Evolutionary conservation across 2,113 vertebrate species (phyloP), one percentile per base, ranked within the genome.

Genomic region (Callipepla squamata): DNA sequence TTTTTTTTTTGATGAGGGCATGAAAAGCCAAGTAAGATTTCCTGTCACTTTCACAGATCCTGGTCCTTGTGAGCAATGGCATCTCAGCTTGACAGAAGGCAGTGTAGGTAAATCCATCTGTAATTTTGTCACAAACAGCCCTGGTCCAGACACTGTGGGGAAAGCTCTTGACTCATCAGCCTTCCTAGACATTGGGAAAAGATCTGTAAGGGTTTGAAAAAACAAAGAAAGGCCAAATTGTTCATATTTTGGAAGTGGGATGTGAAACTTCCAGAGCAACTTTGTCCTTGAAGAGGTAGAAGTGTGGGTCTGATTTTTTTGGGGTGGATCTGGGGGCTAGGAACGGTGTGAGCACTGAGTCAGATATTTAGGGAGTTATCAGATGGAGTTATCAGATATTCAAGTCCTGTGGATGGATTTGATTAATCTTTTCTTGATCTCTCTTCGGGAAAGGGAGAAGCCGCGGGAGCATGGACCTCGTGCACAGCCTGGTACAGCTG

Each of bases 161-260:
- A 86, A 90, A 66, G 8, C 45, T 76, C 9, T n/a, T 87, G 90
- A 91, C 59, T 95, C 92, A 95, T 79, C 76, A 76, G 2, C 81
- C 63, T 87, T 76, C 90, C 59, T 79, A 93, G 90, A 85, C 81
- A 15, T 62, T 48, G 40, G 81, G 67, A 79, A 47, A 57, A 65
- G 53, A 68, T 91, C 85, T 68, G 74, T 77, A 91, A 91, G 42
- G 34, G 66, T 73, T 51, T 34, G 45, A n/a, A 80, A 95, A 94
- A 81, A 58, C 67, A 89, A 77, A 87, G 50, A 80, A 92, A 76
- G 40, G 67, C 53, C 26, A 80, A 81, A 66, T 22, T 57, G 79
- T 48, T 82, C 40, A 4, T 89, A 62, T 72, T 89, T 82, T 91
- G 74, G 80, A 68, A 47, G 51, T 51, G 57, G 44, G 47, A 38